Base-by-base conservation (phyloP, 2,797 vertebrate genomes). In the Bradypus variegatus region DNA sequence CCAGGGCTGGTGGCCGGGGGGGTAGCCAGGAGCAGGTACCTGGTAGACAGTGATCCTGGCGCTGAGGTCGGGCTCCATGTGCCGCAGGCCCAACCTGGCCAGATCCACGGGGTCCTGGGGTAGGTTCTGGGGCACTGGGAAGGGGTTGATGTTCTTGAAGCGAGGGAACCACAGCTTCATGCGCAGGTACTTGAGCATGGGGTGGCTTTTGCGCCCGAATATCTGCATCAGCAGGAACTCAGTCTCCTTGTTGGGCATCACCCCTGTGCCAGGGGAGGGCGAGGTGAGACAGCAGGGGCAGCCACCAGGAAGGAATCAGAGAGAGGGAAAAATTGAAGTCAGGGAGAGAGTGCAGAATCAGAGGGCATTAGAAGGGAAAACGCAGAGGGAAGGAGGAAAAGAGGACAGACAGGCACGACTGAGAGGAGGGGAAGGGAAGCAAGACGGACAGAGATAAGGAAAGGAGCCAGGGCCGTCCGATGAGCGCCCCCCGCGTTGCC, bases 81-180 rank as follows among this genome's bases (percentile, higher is more conserved):
- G 98, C 1, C 89, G 94, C 90, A 99, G 97, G 88, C 98, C 97
- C 94, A 98, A 88, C 48, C 94, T 97, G 2, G 98, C 97, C 73
- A 99, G 94, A 81, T 98, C 98, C 78, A 99, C 95, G 0, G 98
- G 98, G 94, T 99, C 98, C 36, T 92, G 94, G 0, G 98, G 97
- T 62, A 98, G 97, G 45, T 97, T 93, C 0, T 73, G 81, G 1
- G 98, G 98, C 45, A 98, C 2, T 0, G 98, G 98, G 95, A 97
- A 98, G 1, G 98, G 98, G 96, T 98, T 98, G 45, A 91, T 0
- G 38, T 99, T 96, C 93, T 97, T 98, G 97, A 99, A 98, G 85
- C 95, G 98, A 13, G 98, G 98, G 92, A 99, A 97, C 98, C 98
- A 99, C 95, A 98, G 98, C 97, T 98, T 97, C 89, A 99, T 90